Evolutionary conservation across 2,113 vertebrate genomes (phyloP), one percentile per base, ranked within the genome.

Genomic region (Sorex fumeus): DNA sequence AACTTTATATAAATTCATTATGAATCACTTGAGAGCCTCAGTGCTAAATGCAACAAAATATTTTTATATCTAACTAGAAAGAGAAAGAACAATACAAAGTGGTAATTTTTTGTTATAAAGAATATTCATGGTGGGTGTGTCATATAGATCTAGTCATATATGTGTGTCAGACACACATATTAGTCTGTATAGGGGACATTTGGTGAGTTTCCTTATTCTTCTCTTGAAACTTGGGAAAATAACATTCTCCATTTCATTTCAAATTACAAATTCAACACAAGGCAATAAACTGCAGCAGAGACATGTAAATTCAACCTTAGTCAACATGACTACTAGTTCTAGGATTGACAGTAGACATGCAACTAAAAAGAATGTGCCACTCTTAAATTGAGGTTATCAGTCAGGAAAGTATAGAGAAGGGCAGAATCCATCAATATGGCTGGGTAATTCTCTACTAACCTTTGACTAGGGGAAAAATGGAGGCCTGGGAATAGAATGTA

Each of bases 1-100:
- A 64, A 87, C 36, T 94, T 94, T 71, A 75, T 67, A 75, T 86
- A 83, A 79, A 80, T 60, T 8, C 40, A 30, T 19, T 76, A 83
- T 83, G 87, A 93, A 79, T 82, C 7, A 34, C 9, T 88, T 64
- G 40, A 86, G 47, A 83, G 36, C 30, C 25, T 62, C n/a, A 40
- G 60, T 57, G 16, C 23, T 69, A 91, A 82, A 12, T 74, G 27
- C 30, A 87, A 76, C 1, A 85, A 72, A 92, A 78, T 76, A 36
- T 25, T 85, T 36, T 91, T 72, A 30, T 93, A 92, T 6, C 60
- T 71, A 4, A 83, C 40, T 62, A 74, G 64, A 27, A 27, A 85
- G 50, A 79, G 25, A 11, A 72, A 67, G 81, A 50, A 13, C 47
- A 50, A 50, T 79, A 21, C 81, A 93, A 94, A n/a, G 25, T 15